These are phyloP conservation scores for Nansenia antarctica DNA, from an alignment of 2,113 vertebrate genomes.

Conservation along the genomic window DNA sequence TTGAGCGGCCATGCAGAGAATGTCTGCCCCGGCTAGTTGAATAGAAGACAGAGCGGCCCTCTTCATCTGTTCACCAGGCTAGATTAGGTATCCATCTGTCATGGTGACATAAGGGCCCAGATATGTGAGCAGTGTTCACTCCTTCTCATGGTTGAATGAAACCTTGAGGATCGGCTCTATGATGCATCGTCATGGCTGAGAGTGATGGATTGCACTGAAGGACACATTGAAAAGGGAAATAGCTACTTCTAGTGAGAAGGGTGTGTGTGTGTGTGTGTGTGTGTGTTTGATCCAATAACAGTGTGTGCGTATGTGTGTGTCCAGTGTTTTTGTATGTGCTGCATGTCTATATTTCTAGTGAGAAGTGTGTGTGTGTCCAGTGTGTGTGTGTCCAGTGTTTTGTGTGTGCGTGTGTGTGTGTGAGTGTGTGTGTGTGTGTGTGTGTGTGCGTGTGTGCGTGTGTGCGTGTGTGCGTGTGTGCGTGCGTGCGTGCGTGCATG, in stretches of 20 bases:
- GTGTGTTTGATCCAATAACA: too few relatives aligned
- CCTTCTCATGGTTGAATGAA: not conserved
- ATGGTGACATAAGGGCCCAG: slow-evolving; percentile 31
- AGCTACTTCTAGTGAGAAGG: too few relatives aligned
- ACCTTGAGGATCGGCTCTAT: not conserved
- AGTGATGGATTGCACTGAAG: not conserved
- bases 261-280: too few relatives aligned
- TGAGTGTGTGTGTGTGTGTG: too few relatives aligned
- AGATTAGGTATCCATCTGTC: slow-evolving; percentile 29
- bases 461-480: too few relatives aligned
- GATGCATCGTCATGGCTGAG: not conserved
- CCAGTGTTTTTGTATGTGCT: too few relatives aligned
- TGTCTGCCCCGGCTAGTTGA: slow-evolving; percentile 18
- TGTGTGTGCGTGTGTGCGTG: too few relatives aligned
- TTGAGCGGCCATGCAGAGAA: slow-evolving; percentile 19
- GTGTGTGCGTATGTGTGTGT: not conserved
- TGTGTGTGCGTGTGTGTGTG: too few relatives aligned
- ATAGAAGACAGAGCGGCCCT: slow-evolving; percentile 25
- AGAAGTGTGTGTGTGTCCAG: too few relatives aligned
- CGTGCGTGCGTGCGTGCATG: too few relatives aligned
- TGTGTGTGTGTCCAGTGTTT: too few relatives aligned
- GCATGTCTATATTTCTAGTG: too few relatives aligned
- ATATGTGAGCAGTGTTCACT: not conserved
- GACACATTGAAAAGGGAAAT: not conserved
- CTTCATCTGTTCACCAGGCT: slow-evolving; percentile 24